Base-by-base conservation (phyloP, 2,888 invertebrate species). In the Mesorhabditis spiculigera region DNA sequence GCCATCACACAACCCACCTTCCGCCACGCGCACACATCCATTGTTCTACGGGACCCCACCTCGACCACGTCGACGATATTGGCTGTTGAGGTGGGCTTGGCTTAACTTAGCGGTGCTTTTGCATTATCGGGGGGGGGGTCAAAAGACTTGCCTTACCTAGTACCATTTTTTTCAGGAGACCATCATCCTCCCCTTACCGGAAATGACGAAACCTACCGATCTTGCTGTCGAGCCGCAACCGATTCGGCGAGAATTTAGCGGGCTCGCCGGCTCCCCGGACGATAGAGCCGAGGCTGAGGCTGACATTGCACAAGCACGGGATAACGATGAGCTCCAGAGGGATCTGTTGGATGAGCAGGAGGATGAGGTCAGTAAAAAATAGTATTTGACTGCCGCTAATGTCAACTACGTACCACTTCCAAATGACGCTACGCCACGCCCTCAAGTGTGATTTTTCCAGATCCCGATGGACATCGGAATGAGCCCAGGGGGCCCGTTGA, bases 351-450 rank as follows among this genome's bases (percentile, higher is more conserved):
- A 50, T 50, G 58, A 50, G n/a, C 58, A 10, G 10, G 58, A 50
- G 8, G 58, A 50, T 50, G 58, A 50, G 58, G 58, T 50, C 58
- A 50, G 58, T 50, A 50, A 50, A 50, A 50, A 13, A 50, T n/a
- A 50, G 58, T 13, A n/a, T 13, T 10, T 50, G 58, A 13, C 58
- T 50, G 10, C n/a, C 58, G 58, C n/a, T n/a, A n/a, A 28, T 28
- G 28, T 28, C 28, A 28, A 28, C 28, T 28, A 28, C 28, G 28
- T 28, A 28, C 28, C 28, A 28, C 28, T 28, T 28, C 28, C 28
- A 28, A 28, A 28, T 28, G 28, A 28, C 28, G 28, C 28, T 28
- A 28, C 28, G 28, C 28, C 28, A 28, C 28, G 28, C 28, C 28
- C 28, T 28, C 28, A 28, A 28, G 28, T 28, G 28, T 28, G 28